Evolutionary conservation across 2,113 vertebrate genomes (phyloP), one percentile per base, ranked within the genome.

Genomic region (Limanda limanda): DNA sequence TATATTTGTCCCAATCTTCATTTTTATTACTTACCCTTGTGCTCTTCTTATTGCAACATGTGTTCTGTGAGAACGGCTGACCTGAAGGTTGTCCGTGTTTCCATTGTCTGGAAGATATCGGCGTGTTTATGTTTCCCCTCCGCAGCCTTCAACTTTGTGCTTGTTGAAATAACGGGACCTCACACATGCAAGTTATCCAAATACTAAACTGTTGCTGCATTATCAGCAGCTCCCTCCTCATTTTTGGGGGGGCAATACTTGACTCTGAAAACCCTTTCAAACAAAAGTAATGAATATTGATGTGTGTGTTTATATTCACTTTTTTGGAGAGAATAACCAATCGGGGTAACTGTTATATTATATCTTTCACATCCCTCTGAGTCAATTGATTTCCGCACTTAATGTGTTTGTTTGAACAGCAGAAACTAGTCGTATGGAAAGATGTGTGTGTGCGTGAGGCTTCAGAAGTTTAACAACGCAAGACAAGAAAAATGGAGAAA

Each of bases 11-110:
- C 23, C 14, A 27, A 1, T 57, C n/a, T 21, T 23, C 10, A 21
- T 25, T 57, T 57, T 57, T 25, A 54, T 57, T 24, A 54, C 20
- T 25, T 27, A 15, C 56, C 15, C 24, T 10, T 27, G 1, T 57
- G 51, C 51, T 20, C 6, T n/a, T 54, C 18, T 18, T 54, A 9
- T 18, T 18, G 20, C 7, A 2, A 27, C 24, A 17, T 57, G 24
- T 20, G 27, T 35, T 11, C 8, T 20, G 13, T 27, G 56, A 1
- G 11, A 57, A 27, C 6, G 2, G 24, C 14, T 3, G 25, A 57
- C 13, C 12, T 40, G 23, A 71, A 78, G 60, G 24, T 20, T 56
- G 55, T 75, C 47, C 64, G 0, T 18, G 75, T 68, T 69, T 83
- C n/a, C 11, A 47, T 65, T 68, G 56, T 73, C 37, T 56, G 17